Conservation (phyloP, 2,888 invertebrate species). For the Eilema caniola region DNA sequence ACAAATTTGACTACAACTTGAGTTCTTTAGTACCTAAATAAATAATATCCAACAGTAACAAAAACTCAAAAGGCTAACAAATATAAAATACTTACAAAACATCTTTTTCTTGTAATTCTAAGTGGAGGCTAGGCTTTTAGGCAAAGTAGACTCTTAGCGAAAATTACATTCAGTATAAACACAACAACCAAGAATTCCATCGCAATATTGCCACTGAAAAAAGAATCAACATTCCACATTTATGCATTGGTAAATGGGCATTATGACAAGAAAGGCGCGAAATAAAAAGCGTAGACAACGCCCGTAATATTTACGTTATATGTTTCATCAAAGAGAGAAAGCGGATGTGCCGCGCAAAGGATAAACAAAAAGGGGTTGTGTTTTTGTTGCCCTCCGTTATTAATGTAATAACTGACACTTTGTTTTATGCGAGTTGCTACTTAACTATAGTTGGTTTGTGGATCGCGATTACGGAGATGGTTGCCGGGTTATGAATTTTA, state of each 20-base stretch:
- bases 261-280: conserved; percentile 56
- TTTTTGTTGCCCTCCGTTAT: conserved; percentile 78
- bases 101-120: conserved; percentile 7
- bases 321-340: conserved; percentile 67
- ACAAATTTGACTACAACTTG: background rate
- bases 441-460: conserved; percentile 72
- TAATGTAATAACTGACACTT: conserved; percentile 86
- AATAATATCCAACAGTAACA: background rate
- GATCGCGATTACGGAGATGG: conserved; percentile 45
- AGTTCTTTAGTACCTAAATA: conserved; percentile 3
- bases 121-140: conserved; percentile 20
- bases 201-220: conserved; percentile 29
- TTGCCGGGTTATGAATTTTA: conserved; percentile 60
- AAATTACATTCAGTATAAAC: conserved; percentile 19
- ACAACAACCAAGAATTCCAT: conserved; percentile 22
- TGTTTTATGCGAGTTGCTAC: conserved; percentile 82
- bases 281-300: conserved; percentile 62
- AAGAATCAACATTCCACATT: conserved; percentile 50
- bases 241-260: conserved; percentile 61
- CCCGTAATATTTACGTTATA: conserved; percentile 53
- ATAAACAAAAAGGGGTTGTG: conserved; percentile 81
- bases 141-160: conserved; percentile 14
- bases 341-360: conserved; percentile 66
- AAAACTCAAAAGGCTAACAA: conserved; percentile 1
- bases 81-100: conserved; percentile 7